These are phyloP conservation scores for Myrmophylax atrothorax DNA, from an alignment of 2,113 vertebrate genomes.

Conservation along the genomic window DNA sequence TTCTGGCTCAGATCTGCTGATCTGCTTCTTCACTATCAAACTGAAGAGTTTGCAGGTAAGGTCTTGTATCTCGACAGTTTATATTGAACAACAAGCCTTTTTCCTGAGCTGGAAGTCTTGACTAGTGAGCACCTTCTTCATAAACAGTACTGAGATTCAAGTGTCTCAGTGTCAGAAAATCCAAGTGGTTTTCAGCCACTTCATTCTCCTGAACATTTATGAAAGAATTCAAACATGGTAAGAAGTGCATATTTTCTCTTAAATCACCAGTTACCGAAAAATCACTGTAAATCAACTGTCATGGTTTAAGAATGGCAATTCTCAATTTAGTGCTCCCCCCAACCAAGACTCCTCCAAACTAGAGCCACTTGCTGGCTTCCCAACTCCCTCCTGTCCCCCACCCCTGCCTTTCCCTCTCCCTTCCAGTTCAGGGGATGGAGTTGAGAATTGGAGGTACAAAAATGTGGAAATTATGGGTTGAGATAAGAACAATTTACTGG, in stretches of 20 bases:
- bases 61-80: neutral
- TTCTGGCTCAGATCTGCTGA: neutral
- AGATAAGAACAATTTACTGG: neutral
- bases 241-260: neutral
- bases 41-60: neutral
- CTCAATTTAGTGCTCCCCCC: neutral
- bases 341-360: neutral
- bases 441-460: neutral
- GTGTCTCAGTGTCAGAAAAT: neutral
- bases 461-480: neutral
- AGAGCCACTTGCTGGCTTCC: neutral
- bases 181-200: neutral
- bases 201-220: neutral
- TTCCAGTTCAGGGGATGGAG: fast-evolving
- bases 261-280: neutral
- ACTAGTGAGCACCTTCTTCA: neutral
- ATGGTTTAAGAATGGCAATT: neutral
- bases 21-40: neutral
- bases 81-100: neutral
- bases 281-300: neutral
- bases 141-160: neutral
- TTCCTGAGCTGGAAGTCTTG: neutral
- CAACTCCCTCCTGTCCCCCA: no score
- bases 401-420: no score
- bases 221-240: neutral